Evolutionary conservation across 35 echinoderm and acorn worm species (phyloP).

Genomic region (Patiria miniata): DNA sequence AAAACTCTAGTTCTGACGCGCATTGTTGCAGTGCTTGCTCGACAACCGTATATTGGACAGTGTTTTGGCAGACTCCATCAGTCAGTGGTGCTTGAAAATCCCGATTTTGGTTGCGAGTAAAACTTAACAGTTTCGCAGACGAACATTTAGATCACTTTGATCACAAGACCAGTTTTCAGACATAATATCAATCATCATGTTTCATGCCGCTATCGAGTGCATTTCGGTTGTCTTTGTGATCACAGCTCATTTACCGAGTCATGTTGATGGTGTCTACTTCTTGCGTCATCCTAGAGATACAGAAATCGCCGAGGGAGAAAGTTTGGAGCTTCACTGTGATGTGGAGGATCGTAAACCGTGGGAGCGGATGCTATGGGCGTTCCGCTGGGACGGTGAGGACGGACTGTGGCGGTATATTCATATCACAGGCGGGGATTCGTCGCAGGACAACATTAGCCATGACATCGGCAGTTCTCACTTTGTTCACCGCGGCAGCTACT

Average conservation of each 20-base stretch:
- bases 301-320: not conserved
- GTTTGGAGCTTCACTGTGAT: not conserved
- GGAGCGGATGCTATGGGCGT: not conserved
- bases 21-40: too few relatives aligned
- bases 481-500: not conserved
- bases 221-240: not conserved
- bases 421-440: not conserved
- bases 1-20: too few relatives aligned
- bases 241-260: not conserved
- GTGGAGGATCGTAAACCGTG: not conserved
- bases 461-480: slow-evolving; percentile 20
- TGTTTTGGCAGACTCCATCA: too few relatives aligned
- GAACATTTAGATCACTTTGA: too few relatives aligned
- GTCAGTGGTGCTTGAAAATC: too few relatives aligned
- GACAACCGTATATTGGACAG: too few relatives aligned
- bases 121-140: too few relatives aligned
- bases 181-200: too few relatives aligned
- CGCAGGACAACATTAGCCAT: not conserved
- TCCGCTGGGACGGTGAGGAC: not conserved
- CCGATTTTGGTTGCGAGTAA: too few relatives aligned
- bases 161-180: too few relatives aligned
- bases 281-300: not conserved
- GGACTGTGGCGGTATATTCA: slow-evolving; percentile 8
- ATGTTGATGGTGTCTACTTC: not conserved
- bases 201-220: too few relatives aligned